Evolutionary conservation across 2,113 vertebrate genomes (phyloP), one percentile per base, ranked within the genome.

Genomic region (Halichoeres trimaculatus): DNA sequence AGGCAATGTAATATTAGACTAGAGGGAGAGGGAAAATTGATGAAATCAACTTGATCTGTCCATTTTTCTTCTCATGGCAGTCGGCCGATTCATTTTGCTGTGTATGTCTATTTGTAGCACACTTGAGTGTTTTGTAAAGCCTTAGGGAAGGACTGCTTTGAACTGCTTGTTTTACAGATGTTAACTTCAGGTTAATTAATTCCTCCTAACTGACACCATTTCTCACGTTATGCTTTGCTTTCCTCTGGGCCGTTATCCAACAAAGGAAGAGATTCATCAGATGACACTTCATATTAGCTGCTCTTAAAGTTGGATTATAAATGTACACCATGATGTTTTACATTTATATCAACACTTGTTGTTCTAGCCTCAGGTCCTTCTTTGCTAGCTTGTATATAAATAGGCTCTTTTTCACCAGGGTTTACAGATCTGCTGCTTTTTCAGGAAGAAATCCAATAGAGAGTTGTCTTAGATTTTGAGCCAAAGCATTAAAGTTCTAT

Each of bases 11-110:
- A 92, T 85, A 82, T 89, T 86, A 87, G 86, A 84, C 85, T 63
- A 26, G 76, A 74, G 64, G 72, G 73, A 74, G 73, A 66, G 67
- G 52, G 78, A 68, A 62, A 81, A 89, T 85, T 62, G 84, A 90
- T 83, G 74, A 87, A 89, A 90, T 90, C 82, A 64, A 84, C 54
- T 80, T 78, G 83, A 87, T 89, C 52, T 78, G 55, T 80, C 76
- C 66, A 85, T 90, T 90, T 79, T 61, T 81, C 70, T 79, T 74
- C 30, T 69, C 54, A 47, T 13, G n/a, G 66, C 90, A 78, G 84
- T 84, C 80, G 13, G 59, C 68, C 76, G 34, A 62, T 87, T 86
- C 63, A 73, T 91, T 85, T 80, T 40, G 24, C 78, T 43, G 50
- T 6, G 30, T 62, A 55, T 73, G 78, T 80, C 67, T 82, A 6